phyloP scores from a whole-genome alignment of 2,888 invertebrate species.

The Macaria liturata region DNA sequence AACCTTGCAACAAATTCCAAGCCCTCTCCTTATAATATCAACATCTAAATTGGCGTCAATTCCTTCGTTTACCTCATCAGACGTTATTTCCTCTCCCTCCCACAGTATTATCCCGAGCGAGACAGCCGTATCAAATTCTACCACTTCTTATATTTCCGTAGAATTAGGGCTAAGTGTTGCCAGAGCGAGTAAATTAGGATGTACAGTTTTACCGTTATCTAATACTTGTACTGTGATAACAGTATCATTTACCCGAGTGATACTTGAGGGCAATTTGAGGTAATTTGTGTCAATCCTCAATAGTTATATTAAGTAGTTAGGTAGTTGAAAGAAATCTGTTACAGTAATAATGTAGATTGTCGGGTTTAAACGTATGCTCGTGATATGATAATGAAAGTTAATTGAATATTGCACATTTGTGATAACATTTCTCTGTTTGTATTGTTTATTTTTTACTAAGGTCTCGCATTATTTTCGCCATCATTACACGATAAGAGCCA shows the following conservation, averaged over 20 bases:
- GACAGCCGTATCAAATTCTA: constrained; percentile 21
- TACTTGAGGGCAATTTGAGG: too few relatives aligned
- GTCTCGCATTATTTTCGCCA: too few relatives aligned
- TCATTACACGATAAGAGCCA: too few relatives aligned
- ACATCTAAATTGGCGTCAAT: constrained; percentile 28
- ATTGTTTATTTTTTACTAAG: too few relatives aligned
- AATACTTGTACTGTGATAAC: constrained; percentile 8
- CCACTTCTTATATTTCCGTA: constrained; percentile 14
- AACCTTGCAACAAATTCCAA: constrained; percentile 4
- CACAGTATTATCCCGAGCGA: constrained; percentile 45
- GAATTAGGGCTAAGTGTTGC: constrained; percentile 21
- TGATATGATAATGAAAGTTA: too few relatives aligned
- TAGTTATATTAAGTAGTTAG: too few relatives aligned
- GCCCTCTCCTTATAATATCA: constrained; percentile 30
- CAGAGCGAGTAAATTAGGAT: constrained; percentile 12
- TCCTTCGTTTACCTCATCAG: constrained; percentile 67
- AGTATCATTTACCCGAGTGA: not conserved
- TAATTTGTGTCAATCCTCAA: too few relatives aligned
- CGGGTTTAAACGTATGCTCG: too few relatives aligned
- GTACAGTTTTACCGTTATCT: constrained; percentile 8
- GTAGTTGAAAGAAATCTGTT: too few relatives aligned
- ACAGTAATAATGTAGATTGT: too few relatives aligned
- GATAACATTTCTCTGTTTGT: too few relatives aligned
- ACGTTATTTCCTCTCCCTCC: constrained; percentile 66
- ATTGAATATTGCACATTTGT: too few relatives aligned